A percentile compares a stretch with the other conserved stretches of the same genome.
Conservation (phyloP, 2,888 invertebrate genomes). For the Diaperis boleti region DNA sequence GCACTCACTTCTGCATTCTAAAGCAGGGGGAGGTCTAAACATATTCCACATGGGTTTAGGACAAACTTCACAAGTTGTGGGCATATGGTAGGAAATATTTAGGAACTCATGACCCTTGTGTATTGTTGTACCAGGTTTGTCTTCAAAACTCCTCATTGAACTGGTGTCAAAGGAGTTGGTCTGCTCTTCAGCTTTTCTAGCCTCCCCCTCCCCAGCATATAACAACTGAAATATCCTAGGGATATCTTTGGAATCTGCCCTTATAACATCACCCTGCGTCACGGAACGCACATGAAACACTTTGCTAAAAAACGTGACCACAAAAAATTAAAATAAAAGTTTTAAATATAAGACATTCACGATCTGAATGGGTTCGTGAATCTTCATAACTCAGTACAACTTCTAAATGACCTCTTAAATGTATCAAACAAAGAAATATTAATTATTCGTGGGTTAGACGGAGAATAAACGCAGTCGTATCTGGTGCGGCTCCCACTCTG, state of each 20-base stretch:
- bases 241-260: conserved; percentile 98
- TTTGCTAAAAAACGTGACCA: conserved; percentile 84
- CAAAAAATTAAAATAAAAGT: too few relatives aligned
- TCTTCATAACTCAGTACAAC: too few relatives aligned
- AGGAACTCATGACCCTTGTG: conserved; percentile 97
- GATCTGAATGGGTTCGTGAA: too few relatives aligned
- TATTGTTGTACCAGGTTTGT: conserved; percentile 75
- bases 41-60: conserved; percentile 97
- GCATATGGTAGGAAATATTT: conserved; percentile 97
- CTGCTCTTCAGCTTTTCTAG: conserved; percentile 80
- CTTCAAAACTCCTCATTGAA: conserved; percentile 67
- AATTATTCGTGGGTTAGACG: too few relatives aligned
- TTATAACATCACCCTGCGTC: conserved; percentile 98
- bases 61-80: conserved; percentile 98
- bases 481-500: too few relatives aligned
- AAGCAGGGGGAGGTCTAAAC: conserved; percentile 96
- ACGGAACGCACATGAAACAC: conserved; percentile 99
- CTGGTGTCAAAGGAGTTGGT: conserved; percentile 66
- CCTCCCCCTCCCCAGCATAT: conserved; percentile 97
- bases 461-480: too few relatives aligned
- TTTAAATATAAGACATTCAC: too few relatives aligned
- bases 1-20: conserved; percentile 94
- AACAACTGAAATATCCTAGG: conserved; percentile 97
- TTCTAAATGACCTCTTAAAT: too few relatives aligned
- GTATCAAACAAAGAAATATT: too few relatives aligned